Base-by-base conservation (phyloP, 2,888 invertebrate genomes). In the Archips crataeganus region DNA sequence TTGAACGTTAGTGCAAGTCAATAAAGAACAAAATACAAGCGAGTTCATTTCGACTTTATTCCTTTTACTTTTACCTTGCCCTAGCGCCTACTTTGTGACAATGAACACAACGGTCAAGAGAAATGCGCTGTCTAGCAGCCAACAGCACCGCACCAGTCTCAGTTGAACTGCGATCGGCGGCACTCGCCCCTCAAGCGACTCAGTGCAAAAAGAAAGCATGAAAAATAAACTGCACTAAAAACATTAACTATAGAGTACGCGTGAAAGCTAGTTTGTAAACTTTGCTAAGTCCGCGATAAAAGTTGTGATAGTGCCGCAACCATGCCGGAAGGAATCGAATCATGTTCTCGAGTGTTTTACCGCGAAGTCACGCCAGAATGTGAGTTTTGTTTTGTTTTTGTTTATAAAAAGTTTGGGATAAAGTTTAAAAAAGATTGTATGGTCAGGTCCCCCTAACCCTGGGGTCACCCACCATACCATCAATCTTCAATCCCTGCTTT, bases 331-430 rank as follows among this genome's bases (percentile, higher is more conserved):
- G 89, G 92, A 86, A 79, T 83, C 76, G 90, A 83, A 77, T 79
- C 77, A 36, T 72, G 86, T 76, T 83, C 86, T 36, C 87, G 84
- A 79, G 87, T 94, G 74, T 87, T 93, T 57, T 85, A 90, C 57
- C 86, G 90, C 54, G 89, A 93, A 82, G 89, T 94, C 51, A 94
- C 94, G 32, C 91, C 93, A 65, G 94, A 94, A 77, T 85, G 94
- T 94, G 80, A 93, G 93, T 90, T 77, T 51, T 23, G 9, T 51
- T 71, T 70, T 69, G 60, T 74, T 68, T 23, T 61, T 63, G 67
- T 62, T 75, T 36, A 36, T 10, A 45, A 9, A 10, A 45, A 45
- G 10, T 45, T 45, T 45, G 42, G 2, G 2, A 45, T 9, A 45
- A 45, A 45, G 42, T 45, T 45, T 45, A 45, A 2, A 8, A 8